Percentiles rank a stretch among this genome's conserved stretches.
Evolutionary conservation across 2,797 vertebrate species (phyloP).

Genomic region (Tokudaia muenninki): DNA sequence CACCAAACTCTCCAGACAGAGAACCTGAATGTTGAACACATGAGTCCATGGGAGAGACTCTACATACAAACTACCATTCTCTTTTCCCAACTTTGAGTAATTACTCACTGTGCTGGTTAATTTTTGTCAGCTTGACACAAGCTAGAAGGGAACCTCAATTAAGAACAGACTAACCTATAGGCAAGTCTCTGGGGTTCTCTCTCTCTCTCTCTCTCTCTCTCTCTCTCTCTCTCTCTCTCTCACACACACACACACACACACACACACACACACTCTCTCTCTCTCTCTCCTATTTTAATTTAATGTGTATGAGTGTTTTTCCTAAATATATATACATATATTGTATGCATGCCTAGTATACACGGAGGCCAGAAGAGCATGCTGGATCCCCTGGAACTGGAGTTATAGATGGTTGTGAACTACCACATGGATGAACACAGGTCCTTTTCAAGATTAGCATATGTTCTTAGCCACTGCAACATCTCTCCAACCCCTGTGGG

Average conservation of each 20-base stretch:
- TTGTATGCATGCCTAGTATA: not conserved
- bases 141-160: too few species aligned
- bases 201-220: not conserved
- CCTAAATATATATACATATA: too few species aligned
- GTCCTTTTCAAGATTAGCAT: not conserved
- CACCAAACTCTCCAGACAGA: too few species aligned
- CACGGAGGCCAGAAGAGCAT: not conserved
- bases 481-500: not conserved
- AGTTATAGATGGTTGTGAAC: not conserved
- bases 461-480: not conserved
- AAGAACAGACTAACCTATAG: not conserved
- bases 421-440: not conserved
- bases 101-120: slow-evolving; percentile 24
- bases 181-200: not conserved
- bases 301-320: not conserved
- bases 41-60: not conserved
- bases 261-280: not conserved
- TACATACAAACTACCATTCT: too few species aligned
- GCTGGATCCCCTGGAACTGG: not conserved
- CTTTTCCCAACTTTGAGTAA: slow-evolving; percentile 63
- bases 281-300: not conserved
- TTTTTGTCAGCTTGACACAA: not conserved
- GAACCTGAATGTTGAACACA: not conserved
- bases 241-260: too few species aligned
- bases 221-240: not conserved